A percentile compares a stretch with the other conserved stretches of the same genome.
Evolutionary conservation across 2,888 invertebrate genomes (phyloP).

Genomic region (Plebejus argus): DNA sequence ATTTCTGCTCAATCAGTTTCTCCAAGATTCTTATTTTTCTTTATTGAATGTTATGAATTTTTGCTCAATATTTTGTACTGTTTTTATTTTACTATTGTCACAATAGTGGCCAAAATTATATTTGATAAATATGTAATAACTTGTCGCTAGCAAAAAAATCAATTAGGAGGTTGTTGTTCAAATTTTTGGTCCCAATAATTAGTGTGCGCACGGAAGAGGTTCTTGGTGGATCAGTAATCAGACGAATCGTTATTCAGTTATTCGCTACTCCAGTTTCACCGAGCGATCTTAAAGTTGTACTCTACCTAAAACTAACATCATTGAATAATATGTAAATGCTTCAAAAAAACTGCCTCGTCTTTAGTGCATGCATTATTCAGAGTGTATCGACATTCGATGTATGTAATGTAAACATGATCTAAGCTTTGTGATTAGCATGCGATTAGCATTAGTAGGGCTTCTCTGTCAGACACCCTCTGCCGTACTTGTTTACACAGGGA

Average conservation of each 20-base stretch:
- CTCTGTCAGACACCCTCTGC: background rate
- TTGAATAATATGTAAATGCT: background rate
- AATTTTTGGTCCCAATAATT: too few species aligned
- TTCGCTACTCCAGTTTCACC: too few species aligned
- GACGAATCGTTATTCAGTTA: too few species aligned
- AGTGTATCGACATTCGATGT: conserved; percentile 30
- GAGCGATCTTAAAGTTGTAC: background rate
- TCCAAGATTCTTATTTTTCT: background rate
- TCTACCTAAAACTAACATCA: background rate
- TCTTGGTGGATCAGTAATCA: too few species aligned
- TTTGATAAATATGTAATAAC: too few species aligned
- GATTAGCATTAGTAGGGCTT: conserved; percentile 38
- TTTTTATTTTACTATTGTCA: background rate
- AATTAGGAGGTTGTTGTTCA: too few species aligned
- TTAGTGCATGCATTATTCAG: conserved; percentile 32
- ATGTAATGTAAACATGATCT: conserved; percentile 39
- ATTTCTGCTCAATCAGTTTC: conserved; percentile 20
- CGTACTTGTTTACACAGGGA: background rate
- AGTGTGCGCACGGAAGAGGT: too few species aligned
- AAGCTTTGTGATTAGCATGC: conserved; percentile 41
- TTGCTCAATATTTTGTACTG: background rate
- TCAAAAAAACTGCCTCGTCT: background rate
- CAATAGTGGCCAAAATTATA: background rate
- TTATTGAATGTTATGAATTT: background rate
- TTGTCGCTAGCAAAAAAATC: too few species aligned